phyloP scores from a whole-genome alignment of 2,113 vertebrate genomes.

The Proterorhinus semilunaris region DNA sequence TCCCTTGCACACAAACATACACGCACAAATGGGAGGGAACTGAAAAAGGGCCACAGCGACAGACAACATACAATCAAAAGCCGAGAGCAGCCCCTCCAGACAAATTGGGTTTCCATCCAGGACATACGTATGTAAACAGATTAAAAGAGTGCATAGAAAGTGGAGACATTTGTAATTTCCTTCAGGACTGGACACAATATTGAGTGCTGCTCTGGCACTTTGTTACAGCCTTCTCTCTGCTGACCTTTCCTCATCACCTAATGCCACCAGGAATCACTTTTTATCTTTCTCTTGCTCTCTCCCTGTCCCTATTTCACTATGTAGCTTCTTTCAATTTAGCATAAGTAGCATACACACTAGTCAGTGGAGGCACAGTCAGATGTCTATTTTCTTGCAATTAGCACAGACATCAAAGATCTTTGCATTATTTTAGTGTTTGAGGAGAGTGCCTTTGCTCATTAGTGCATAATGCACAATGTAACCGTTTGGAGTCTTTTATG shows the following conservation, averaged over 20 bases:
- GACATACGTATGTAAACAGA: conserved; percentile 61
- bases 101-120: conserved; percentile 62
- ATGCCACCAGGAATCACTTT: conserved; percentile 30
- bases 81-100: conserved; percentile 57
- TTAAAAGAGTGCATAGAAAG: conserved; percentile 60
- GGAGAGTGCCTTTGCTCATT: conserved; percentile 1
- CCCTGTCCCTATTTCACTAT: conserved; percentile 14
- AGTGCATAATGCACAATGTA: background rate
- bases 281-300: conserved; percentile 25
- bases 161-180: conserved; percentile 70
- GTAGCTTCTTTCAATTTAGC: conserved; percentile 13
- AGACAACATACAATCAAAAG: conserved; percentile 37
- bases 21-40: conserved; percentile 19
- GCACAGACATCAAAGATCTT: conserved; percentile 8
- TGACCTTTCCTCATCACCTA: conserved; percentile 48
- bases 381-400: conserved; percentile 2
- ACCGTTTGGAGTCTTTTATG: background rate
- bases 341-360: conserved; percentile 18
- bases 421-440: conserved; percentile 6
- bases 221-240: conserved; percentile 23
- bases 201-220: conserved; percentile 54
- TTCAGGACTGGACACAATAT: conserved; percentile 65
- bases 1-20: conserved; percentile 28
- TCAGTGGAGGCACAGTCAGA: conserved; percentile 18
- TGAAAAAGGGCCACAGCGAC: background rate